phyloP scores from a whole-genome alignment of 2,888 invertebrate genomes.

The Eupithecia subumbrata region DNA sequence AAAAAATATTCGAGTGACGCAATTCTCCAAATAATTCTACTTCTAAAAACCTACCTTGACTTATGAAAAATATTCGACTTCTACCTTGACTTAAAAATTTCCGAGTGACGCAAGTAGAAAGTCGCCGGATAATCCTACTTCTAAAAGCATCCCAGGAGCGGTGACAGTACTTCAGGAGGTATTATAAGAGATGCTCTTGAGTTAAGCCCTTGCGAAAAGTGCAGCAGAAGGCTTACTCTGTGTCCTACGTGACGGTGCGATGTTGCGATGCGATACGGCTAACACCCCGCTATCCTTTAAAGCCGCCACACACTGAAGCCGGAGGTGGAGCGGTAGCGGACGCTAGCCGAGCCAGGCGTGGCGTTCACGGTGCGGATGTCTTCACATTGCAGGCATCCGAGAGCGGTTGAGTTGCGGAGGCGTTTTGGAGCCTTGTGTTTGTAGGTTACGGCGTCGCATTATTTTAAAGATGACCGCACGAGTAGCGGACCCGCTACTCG shows the following conservation, averaged over 20 bases:
- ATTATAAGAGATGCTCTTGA: slow-evolving; percentile 27
- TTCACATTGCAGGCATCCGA: no score
- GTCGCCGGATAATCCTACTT: slow-evolving; percentile 30
- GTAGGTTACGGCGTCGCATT: no score
- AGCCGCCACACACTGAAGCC: no score
- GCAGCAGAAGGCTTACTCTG: slow-evolving; percentile 30
- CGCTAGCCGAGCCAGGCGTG: no score
- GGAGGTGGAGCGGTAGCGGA: no score
- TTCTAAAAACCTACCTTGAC: not conserved
- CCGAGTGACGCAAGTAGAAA: slow-evolving; percentile 18
- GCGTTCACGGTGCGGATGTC: no score
- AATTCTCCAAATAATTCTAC: not conserved
- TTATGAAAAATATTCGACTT: not conserved
- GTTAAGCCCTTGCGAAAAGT: slow-evolving; percentile 28
- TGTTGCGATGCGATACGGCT: not conserved
- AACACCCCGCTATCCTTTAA: not conserved
- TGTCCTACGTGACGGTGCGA: not conserved
- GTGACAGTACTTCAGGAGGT: slow-evolving; percentile 18
- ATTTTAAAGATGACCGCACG: no score
- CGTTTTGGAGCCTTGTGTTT: no score
- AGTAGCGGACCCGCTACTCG: no score
- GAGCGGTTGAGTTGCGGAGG: no score
- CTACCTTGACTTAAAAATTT: slow-evolving; percentile 14
- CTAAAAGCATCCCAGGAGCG: slow-evolving; percentile 25
- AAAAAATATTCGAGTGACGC: not conserved